Evolutionary conservation across 2,888 invertebrate species (phyloP).

Genomic region (Tricholauxania praeusta): DNA sequence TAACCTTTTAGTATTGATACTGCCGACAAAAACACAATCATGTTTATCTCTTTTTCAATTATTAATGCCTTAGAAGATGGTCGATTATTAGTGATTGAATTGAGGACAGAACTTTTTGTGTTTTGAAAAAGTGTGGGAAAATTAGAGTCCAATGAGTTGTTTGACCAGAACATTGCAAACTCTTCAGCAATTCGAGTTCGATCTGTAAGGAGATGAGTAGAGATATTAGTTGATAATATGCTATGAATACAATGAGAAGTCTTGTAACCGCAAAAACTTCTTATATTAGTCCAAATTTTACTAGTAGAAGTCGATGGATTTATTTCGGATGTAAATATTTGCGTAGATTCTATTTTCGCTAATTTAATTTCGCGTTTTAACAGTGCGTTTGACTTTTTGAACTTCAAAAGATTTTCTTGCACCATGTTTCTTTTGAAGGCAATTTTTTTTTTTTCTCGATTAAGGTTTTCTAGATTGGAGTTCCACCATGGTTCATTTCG

Average conservation of each 20-base stretch:
- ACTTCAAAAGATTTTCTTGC: slow-evolving; percentile 27
- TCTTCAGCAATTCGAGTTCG: neutral
- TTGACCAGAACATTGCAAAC: slow-evolving; percentile 8
- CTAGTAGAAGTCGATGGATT: slow-evolving; percentile 25
- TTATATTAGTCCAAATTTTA: slow-evolving; percentile 35
- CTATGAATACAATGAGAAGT: slow-evolving; percentile 8
- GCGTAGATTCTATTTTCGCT: slow-evolving; percentile 12
- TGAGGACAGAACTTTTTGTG: neutral
- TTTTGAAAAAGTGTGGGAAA: neutral
- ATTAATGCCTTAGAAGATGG: neutral
- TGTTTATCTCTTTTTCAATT: neutral
- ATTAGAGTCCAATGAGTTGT: neutral
- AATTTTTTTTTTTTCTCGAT: slow-evolving; percentile 28
- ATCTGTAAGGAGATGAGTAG: too few relatives aligned
- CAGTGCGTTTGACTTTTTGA: slow-evolving; percentile 28
- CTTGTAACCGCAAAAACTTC: slow-evolving; percentile 28
- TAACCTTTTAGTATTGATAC: neutral
- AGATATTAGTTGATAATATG: neutral
- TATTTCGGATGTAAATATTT: slow-evolving; percentile 26
- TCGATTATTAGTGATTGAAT: neutral
- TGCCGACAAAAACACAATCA: neutral
- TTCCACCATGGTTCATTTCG: slow-evolving; percentile 31
- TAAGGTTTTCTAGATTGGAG: slow-evolving; percentile 11
- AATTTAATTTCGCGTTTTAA: slow-evolving; percentile 31
- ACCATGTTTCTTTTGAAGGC: slow-evolving; percentile 23